phyloP scores from a whole-genome alignment of 2,113 vertebrate species.

The Brienomyrus longianalis region DNA sequence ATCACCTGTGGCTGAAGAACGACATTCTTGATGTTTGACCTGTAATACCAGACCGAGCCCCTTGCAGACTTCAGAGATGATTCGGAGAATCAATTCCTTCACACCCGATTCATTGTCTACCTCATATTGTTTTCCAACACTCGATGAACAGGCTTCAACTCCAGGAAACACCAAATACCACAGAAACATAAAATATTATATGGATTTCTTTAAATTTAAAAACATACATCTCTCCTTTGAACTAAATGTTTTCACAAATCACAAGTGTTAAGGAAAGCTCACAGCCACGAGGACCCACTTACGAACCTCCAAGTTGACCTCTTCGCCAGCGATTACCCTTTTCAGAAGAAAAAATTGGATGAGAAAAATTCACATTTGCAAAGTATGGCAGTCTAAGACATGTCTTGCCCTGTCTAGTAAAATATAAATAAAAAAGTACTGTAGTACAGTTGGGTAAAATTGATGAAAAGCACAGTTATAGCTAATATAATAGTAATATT shows the following conservation, averaged over 20 bases:
- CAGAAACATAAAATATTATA: neutral
- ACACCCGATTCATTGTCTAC: neutral
- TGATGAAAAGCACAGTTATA: neutral
- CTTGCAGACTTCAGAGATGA: neutral
- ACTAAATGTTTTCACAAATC: neutral
- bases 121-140: neutral
- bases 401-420: neutral
- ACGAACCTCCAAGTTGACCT: neutral
- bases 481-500: neutral
- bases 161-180: neutral
- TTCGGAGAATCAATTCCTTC: neutral
- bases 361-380: neutral
- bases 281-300: neutral
- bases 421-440: neutral
- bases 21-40: neutral
- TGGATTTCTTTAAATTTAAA: neutral
- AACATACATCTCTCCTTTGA: neutral
- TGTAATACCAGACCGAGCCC: neutral
- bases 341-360: neutral
- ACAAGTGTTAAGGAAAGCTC: neutral
- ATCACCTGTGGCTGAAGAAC: neutral
- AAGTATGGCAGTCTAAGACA: neutral
- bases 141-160: neutral
- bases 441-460: neutral
- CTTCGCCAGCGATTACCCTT: neutral